Evolutionary conservation across 2,797 vertebrate genomes (phyloP).

Genomic region (Setipinna tenuifilis): DNA sequence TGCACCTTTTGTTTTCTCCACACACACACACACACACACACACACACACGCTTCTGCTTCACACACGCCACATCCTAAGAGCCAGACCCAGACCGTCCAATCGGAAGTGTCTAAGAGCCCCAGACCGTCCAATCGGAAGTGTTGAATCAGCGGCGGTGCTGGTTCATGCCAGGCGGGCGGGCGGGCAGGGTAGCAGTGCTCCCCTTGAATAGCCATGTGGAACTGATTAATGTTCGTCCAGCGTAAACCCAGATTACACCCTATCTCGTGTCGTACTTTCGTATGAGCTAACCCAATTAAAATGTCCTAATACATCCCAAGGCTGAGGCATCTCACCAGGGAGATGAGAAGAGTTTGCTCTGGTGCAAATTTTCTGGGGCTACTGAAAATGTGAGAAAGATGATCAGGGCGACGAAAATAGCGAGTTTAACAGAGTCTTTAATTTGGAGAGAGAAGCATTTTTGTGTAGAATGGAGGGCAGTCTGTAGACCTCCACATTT

Average conservation of each 20-base stretch:
- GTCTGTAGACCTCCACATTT: neutral
- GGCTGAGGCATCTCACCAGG: neutral
- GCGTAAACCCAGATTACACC: slow-evolving; percentile 58
- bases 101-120: no score
- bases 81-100: no score
- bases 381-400: neutral
- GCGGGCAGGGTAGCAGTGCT: slow-evolving; percentile 13
- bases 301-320: slow-evolving; percentile 51
- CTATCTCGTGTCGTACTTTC: slow-evolving; percentile 40
- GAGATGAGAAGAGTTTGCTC: neutral
- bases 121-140: slow-evolving; percentile 1
- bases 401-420: neutral
- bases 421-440: slow-evolving; percentile 7
- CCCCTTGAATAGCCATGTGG: slow-evolving; percentile 49
- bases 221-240: slow-evolving; percentile 55
- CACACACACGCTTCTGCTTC: neutral
- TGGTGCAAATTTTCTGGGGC: neutral
- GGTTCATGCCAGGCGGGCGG: neutral
- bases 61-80: neutral
- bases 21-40: no score
- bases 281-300: slow-evolving; percentile 57
- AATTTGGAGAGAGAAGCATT: neutral
- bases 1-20: neutral
- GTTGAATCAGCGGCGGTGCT: neutral
- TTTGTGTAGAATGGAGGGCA: slow-evolving; percentile 11